phyloP scores from a whole-genome alignment of 2,113 vertebrate species.

The Erythrocercus mccallii region DNA sequence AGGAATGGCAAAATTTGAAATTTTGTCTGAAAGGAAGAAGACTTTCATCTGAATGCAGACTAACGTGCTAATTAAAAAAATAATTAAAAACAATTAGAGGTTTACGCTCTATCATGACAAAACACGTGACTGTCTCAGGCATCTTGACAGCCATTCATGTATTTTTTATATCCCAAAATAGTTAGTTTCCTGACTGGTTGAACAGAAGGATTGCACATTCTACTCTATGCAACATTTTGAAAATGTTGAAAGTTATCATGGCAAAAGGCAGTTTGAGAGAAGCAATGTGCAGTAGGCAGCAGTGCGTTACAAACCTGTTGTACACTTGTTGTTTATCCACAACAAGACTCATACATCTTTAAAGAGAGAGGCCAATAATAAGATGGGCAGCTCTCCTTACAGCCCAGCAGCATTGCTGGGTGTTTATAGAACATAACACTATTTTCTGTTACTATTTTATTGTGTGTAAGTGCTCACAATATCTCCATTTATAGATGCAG shows the following conservation, averaged over 20 bases:
- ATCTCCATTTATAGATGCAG: neutral
- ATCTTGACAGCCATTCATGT: neutral
- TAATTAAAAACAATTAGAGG: neutral
- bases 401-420: neutral
- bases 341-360: neutral
- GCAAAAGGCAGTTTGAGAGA: neutral
- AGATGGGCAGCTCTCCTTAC: neutral
- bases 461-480: neutral
- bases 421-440: neutral
- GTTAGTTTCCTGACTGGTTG: neutral
- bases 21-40: neutral
- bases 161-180: neutral
- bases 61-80: neutral
- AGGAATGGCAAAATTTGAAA: neutral
- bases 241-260: neutral
- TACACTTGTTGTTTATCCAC: neutral
- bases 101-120: neutral
- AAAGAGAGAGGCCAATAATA: neutral
- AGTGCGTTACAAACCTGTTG: rapidly evolving
- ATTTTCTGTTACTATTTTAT: neutral
- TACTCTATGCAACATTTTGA: neutral
- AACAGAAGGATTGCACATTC: neutral
- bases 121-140: neutral
- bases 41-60: neutral
- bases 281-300: neutral